Conservation (phyloP, 2,797 vertebrate species). For the Spinus olivaceus region DNA sequence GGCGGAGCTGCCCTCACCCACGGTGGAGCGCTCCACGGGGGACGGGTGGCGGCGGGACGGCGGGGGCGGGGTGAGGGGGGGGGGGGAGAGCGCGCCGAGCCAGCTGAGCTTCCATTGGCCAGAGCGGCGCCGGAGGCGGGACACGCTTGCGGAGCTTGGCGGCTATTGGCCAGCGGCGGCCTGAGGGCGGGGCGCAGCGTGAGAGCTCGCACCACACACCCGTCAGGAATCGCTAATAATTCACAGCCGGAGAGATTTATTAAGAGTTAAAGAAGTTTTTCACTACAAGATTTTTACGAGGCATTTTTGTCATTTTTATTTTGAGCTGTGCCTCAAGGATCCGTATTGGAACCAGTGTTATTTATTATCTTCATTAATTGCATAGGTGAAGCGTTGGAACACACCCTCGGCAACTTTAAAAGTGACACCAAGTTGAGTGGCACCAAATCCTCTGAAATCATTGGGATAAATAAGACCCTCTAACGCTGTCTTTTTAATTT, state of each 20-base stretch:
- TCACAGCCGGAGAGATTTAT: too few species aligned
- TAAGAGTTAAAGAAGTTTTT: background rate
- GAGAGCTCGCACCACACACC: rapidly evolving
- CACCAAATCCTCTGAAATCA: background rate
- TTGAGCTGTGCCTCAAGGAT: background rate
- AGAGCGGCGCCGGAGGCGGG: background rate
- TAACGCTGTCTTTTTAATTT: background rate
- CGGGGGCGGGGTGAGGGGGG: background rate
- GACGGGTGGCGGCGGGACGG: rapidly evolving
- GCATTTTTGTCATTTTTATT: background rate
- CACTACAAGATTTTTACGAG: background rate
- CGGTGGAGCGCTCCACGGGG: background rate
- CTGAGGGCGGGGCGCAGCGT: background rate
- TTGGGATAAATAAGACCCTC: background rate
- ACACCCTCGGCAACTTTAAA: background rate
- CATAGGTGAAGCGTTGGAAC: too few species aligned
- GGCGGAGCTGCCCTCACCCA: rapidly evolving
- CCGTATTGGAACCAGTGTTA: rapidly evolving
- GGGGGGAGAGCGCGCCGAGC: too few species aligned
- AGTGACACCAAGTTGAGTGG: background rate
- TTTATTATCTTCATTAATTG: background rate
- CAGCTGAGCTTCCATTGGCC: background rate
- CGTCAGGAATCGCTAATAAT: rapidly evolving
- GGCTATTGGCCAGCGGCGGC: background rate
- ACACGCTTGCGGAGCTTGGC: rapidly evolving